Conservation (phyloP, 2,113 vertebrate species). For the Brachyhypopomus gauderio region DNA sequence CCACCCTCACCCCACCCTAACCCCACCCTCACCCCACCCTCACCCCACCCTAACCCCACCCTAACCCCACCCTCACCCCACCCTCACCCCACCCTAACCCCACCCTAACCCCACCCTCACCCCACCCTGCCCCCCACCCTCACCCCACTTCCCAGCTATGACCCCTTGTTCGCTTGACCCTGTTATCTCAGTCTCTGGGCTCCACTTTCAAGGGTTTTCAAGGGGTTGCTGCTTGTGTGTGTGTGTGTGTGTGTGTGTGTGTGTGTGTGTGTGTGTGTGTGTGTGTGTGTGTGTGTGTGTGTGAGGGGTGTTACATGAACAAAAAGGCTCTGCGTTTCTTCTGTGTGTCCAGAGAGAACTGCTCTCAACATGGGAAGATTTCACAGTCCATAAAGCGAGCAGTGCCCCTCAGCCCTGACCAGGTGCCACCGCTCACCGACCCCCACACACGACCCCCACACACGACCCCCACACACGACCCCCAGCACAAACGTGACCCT, state of each 20-base stretch:
- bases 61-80: too few relatives aligned
- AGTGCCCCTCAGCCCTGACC: slow-evolving; percentile 31
- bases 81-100: too few relatives aligned
- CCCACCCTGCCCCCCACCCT: too few relatives aligned
- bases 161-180: slow-evolving; percentile 61
- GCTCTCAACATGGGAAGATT: slow-evolving; percentile 61
- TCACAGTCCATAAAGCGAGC: slow-evolving; percentile 70
- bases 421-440: slow-evolving; percentile 31
- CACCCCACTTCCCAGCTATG: slow-evolving; percentile 60
- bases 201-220: slow-evolving; percentile 36
- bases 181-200: slow-evolving; percentile 66
- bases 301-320: slow-evolving; percentile 22
- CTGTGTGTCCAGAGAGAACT: slow-evolving; percentile 9
- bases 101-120: too few relatives aligned
- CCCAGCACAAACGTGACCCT: background rate
- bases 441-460: background rate
- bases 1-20: too few relatives aligned
- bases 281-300: slow-evolving; percentile 37
- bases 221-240: too few relatives aligned
- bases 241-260: slow-evolving; percentile 34
- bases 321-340: slow-evolving; percentile 7
- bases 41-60: too few relatives aligned
- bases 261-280: background rate
- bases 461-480: background rate
- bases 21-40: too few relatives aligned